A percentile compares a stretch with the other conserved stretches of the same genome.
phyloP scores from a whole-genome alignment of 1,140 invertebrate genomes.

The Aphelinus certus region DNA sequence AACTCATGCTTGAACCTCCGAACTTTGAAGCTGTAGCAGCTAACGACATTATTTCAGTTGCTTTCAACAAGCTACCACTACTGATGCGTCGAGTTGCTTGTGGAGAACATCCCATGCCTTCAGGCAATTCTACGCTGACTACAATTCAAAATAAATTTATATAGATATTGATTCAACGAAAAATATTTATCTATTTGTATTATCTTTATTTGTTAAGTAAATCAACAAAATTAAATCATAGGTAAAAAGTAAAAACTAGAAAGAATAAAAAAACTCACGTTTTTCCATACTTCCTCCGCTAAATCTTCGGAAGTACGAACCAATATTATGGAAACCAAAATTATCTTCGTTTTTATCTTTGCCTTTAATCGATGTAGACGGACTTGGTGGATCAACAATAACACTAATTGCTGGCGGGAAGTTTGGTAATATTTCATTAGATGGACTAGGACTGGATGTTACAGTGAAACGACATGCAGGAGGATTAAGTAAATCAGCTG shows the following conservation, averaged over 20 bases:
- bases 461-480: constrained; percentile 57
- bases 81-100: constrained; percentile 81
- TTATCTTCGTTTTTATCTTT: constrained; percentile 50
- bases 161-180: too few species aligned
- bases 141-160: constrained; percentile 17
- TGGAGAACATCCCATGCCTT: constrained; percentile 68
- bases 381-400: constrained; percentile 63
- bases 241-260: too few species aligned
- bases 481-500: constrained; percentile 48
- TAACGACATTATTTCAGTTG: constrained; percentile 66
- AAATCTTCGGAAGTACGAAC: constrained; percentile 49
- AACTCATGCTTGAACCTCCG: constrained; percentile 58
- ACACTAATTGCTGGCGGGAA: constrained; percentile 60
- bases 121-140: constrained; percentile 61
- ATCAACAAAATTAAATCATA: too few species aligned
- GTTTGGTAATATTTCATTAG: constrained; percentile 49
- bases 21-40: constrained; percentile 69
- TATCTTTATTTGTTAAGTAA: neutral
- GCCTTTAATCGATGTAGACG: constrained; percentile 61
- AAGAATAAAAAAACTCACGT: constrained; percentile 44
- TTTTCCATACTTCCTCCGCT: constrained; percentile 60
- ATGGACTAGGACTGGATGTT: constrained; percentile 44
- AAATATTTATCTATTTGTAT: neutral
- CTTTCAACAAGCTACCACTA: constrained; percentile 79
- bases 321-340: constrained; percentile 41